Evolutionary conservation across 2,888 invertebrate genomes (phyloP).

Genomic region (Amiota mariae): DNA sequence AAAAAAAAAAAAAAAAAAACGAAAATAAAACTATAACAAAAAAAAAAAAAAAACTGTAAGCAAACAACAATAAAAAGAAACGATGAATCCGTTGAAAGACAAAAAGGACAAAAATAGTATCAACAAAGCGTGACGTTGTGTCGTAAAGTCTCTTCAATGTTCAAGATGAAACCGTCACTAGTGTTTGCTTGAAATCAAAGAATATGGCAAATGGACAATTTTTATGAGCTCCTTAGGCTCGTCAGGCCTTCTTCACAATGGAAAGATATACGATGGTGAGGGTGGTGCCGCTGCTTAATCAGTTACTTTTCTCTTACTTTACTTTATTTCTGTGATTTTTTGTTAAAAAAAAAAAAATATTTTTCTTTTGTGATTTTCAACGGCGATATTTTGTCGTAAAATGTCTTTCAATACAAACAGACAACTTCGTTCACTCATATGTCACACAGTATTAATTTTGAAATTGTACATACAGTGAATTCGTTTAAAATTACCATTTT

Average conservation of each 20-base stretch:
- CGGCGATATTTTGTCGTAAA: constrained; percentile 33
- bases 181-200: constrained; percentile 30
- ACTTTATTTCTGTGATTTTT: neutral
- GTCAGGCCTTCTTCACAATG: neutral
- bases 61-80: neutral
- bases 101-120: constrained; percentile 63
- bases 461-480: too few relatives aligned
- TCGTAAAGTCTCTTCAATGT: constrained; percentile 58
- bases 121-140: constrained; percentile 70
- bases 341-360: neutral
- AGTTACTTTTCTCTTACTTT: constrained; percentile 45
- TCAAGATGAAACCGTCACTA: constrained; percentile 29
- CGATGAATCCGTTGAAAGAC: constrained; percentile 29
- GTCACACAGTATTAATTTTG: too few relatives aligned
- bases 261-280: neutral
- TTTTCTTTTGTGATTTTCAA: neutral
- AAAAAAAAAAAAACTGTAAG: constrained; percentile 40
- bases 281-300: constrained; percentile 44
- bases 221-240: constrained; percentile 32
- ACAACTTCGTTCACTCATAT: too few relatives aligned
- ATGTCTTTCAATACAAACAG: neutral
- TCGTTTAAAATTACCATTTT: too few relatives aligned
- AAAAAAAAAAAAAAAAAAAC: constrained; percentile 20
- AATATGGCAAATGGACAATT: constrained; percentile 10
- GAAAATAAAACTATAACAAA: constrained; percentile 29